These are phyloP conservation scores for Platyura marginata DNA, from an alignment of 1,140 invertebrate species.

Conservation along the genomic window DNA sequence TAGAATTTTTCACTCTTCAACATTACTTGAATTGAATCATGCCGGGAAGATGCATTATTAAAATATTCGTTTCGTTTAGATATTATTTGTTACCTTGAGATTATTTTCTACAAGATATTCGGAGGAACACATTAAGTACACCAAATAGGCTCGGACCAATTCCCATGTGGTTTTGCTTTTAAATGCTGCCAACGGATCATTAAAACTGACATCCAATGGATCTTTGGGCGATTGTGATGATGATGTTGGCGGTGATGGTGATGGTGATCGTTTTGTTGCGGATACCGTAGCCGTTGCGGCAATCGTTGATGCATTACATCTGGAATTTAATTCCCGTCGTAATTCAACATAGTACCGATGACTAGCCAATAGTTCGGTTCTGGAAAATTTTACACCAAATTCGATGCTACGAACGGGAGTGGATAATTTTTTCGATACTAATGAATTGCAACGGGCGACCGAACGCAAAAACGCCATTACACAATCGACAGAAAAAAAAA, in stretches of 20 bases:
- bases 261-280: constrained; percentile 12
- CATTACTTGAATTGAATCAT: no score
- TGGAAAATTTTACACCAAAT: background rate
- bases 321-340: background rate
- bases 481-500: no score
- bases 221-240: constrained; percentile 34
- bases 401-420: background rate
- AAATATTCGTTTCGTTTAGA: no score
- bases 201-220: constrained; percentile 74
- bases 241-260: constrained; percentile 10
- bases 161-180: constrained; percentile 93
- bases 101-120: constrained; percentile 88
- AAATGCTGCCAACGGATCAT: constrained; percentile 59
- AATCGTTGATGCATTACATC: background rate
- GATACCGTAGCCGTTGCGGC: no score
- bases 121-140: constrained; percentile 84
- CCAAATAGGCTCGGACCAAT: constrained; percentile 76
- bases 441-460: constrained; percentile 10
- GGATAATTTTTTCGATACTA: background rate
- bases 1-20: no score
- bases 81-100: constrained; percentile 49
- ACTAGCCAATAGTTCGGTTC: background rate
- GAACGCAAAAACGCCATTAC: constrained; percentile 25
- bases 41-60: no score
- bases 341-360: background rate